Base-by-base conservation (phyloP, 2,113 vertebrate genomes). In the Sander lucioperca region DNA sequence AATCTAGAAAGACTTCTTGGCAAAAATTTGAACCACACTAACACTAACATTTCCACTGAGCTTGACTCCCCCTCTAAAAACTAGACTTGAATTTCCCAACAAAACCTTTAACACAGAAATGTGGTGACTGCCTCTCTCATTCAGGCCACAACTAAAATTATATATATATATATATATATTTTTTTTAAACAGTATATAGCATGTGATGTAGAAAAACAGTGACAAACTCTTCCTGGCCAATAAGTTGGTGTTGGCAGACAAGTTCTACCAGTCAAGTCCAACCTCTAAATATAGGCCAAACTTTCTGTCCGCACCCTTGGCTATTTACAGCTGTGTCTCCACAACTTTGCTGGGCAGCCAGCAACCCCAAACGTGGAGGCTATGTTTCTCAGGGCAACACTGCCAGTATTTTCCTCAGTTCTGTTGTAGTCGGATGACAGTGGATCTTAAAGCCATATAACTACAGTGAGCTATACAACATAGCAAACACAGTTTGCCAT, bases 311-410 rank as follows among this genome's bases (percentile, higher is more conserved):
- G 54, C 90, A 90, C 91, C 90, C 88, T 69, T 51, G 71, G 87
- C 91, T 94, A 94, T 94, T 94, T 94, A 92, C 85, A 93, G 92
- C 91, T 79, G 66, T 76, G 87, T 80, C 90, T 88, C 84, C 79
- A 63, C 74, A 72, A 84, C 77, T 84, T 75, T 4, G 19, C 78
- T 69, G 81, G 27, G 78, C 80, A 77, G 83, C 77, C 84, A 85
- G 56, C 84, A 67, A 89, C 74, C 70, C 77, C 14, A 85, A 86
- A 80, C 27, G 33, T 62, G 53, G 48, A 91, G 82, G 67, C 68
- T 86, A 16, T 69, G 50, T 83, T 84, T 86, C 74, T 63, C 54
- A 69, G 59, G 72, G 68, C 43, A 74, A 71, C 36, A 0, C 51
- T 77, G 68, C 48, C 65, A 71, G 51, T 66, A 51, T 67, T 85